Conservation (phyloP, 2,797 vertebrate species). For the Sphaeramia orbicularis region DNA sequence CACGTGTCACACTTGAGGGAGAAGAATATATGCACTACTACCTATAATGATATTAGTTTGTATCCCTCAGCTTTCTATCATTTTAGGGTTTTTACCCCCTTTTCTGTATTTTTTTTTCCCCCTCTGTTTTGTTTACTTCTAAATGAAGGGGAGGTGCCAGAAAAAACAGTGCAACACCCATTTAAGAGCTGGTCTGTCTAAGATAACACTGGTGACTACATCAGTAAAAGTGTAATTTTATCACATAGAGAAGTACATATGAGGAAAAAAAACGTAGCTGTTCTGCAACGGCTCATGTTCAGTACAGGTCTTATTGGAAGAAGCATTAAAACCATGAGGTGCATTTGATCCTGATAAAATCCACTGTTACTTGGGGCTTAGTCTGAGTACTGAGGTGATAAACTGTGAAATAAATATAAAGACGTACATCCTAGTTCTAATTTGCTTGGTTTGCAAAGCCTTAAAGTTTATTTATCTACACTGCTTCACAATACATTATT, state of each 20-base stretch:
- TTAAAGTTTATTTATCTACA: neutral
- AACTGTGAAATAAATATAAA: neutral
- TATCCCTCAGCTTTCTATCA: slow-evolving; percentile 8
- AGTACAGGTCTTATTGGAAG: slow-evolving; percentile 7
- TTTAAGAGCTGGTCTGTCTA: neutral
- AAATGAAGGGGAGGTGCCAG: neutral
- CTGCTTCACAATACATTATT: neutral
- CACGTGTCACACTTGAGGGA: neutral
- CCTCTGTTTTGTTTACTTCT: neutral
- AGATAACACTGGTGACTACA: neutral
- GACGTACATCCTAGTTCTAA: neutral
- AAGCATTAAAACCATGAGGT: neutral
- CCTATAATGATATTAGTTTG: neutral
- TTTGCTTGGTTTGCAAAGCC: neutral
- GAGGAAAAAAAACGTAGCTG: neutral
- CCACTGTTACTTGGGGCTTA: neutral
- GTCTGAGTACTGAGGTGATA: slow-evolving; percentile 2
- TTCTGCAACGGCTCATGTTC: neutral
- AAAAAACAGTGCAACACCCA: neutral
- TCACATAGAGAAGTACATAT: neutral
- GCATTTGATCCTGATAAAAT: slow-evolving; percentile 8
- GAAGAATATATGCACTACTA: neutral
- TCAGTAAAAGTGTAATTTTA: slow-evolving; percentile 1
- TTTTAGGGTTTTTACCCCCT: neutral
- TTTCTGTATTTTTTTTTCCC: neutral